Evolutionary conservation across 1,140 invertebrate species (phyloP).

Genomic region (Caenorhabditis briggsae): DNA sequence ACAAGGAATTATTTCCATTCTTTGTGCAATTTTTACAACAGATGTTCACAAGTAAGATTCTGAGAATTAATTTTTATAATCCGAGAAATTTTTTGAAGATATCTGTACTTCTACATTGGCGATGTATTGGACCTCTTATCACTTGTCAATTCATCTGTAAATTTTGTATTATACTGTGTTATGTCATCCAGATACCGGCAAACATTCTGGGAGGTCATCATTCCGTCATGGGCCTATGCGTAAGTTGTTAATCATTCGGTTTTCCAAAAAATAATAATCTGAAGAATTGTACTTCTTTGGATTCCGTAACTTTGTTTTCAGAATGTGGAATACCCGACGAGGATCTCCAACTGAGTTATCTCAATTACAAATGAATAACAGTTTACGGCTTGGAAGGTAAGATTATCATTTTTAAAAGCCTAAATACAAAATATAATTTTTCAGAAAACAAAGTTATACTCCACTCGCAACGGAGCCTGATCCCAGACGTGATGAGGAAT

Average conservation of each 20-base stretch:
- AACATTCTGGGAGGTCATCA: slow-evolving; percentile 72
- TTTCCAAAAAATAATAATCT: no score
- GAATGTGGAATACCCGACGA: slow-evolving; percentile 25
- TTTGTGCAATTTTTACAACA: slow-evolving; percentile 73
- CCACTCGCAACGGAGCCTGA: slow-evolving; percentile 40
- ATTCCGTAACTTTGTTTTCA: background rate
- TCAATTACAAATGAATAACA: slow-evolving; percentile 42
- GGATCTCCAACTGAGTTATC: slow-evolving; percentile 37
- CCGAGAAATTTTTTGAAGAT: slow-evolving; percentile 8
- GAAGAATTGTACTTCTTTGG: no score
- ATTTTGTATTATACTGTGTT: slow-evolving; percentile 75
- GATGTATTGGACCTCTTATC: slow-evolving; percentile 74
- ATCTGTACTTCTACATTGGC: slow-evolving; percentile 80
- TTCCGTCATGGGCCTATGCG: slow-evolving; percentile 66
- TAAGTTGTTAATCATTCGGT: slow-evolving; percentile 13
- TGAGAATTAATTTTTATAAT: background rate
- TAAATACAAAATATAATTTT: background rate
- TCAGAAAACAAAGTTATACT: slow-evolving; percentile 41
- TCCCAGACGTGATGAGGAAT: slow-evolving; percentile 9
- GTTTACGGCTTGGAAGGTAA: slow-evolving; percentile 42
- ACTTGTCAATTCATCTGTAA: slow-evolving; percentile 73
- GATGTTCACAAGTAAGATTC: slow-evolving; percentile 60
- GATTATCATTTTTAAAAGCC: background rate
- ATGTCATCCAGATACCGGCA: slow-evolving; percentile 74
- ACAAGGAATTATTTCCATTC: slow-evolving; percentile 73